phyloP scores from a whole-genome alignment of 2,797 vertebrate species.

The Gambusia yucatana region DNA sequence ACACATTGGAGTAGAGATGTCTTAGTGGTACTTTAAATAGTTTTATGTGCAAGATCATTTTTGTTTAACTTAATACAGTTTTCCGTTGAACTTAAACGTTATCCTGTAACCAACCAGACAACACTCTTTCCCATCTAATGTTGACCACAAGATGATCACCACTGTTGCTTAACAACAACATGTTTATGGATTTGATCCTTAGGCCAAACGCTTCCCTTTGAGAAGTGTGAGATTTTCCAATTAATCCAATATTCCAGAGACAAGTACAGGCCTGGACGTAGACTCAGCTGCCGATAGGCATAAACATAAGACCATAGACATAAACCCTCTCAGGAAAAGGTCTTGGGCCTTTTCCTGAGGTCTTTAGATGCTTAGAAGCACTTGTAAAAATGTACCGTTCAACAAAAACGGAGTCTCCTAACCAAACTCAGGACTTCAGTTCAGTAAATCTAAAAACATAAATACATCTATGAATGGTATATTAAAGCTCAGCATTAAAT shows the following conservation, averaged over 20 bases:
- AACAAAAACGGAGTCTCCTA: neutral
- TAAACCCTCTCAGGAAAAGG: too few relatives aligned
- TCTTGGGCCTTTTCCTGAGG: slow-evolving; percentile 28
- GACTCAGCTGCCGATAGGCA: slow-evolving; percentile 35
- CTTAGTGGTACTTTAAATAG: neutral
- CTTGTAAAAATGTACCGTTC: slow-evolving; percentile 21
- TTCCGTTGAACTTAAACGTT: neutral
- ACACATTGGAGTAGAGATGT: neutral
- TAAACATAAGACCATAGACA: neutral
- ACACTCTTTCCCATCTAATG: slow-evolving; percentile 14
- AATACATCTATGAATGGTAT: too few relatives aligned
- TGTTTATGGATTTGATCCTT: slow-evolving; percentile 36
- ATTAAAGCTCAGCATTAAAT: neutral
- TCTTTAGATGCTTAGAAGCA: slow-evolving; percentile 12
- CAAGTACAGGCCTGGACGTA: slow-evolving; percentile 57
- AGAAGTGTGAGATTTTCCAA: slow-evolving; percentile 51
- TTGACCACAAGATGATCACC: slow-evolving; percentile 41
- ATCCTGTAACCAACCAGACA: neutral
- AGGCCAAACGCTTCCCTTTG: slow-evolving; percentile 46
- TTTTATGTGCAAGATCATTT: neutral
- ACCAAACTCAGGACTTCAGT: neutral
- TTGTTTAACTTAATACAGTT: neutral
- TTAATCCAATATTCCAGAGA: slow-evolving; percentile 63
- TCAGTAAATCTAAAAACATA: neutral
- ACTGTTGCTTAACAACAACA: slow-evolving; percentile 44